phyloP scores from a whole-genome alignment of 2,888 invertebrate species.

The Plagodis pulveraria region DNA sequence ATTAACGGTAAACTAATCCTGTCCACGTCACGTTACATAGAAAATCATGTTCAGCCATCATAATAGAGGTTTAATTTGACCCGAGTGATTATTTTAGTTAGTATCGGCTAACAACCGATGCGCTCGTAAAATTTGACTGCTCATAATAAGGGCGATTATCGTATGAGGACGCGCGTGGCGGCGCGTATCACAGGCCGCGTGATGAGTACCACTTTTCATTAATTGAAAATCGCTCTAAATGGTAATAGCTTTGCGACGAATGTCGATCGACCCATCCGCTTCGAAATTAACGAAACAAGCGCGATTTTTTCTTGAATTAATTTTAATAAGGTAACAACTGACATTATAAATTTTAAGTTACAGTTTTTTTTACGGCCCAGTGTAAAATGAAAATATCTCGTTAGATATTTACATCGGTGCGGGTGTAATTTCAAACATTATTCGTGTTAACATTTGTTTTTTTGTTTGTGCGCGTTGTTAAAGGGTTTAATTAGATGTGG shows the following conservation, averaged over 20 bases:
- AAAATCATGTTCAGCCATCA: slow-evolving; percentile 60
- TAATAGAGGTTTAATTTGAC: slow-evolving; percentile 74
- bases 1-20: slow-evolving; percentile 63
- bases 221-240: slow-evolving; percentile 79
- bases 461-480: slow-evolving; percentile 42
- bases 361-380: slow-evolving; percentile 57
- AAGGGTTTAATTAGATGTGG: slow-evolving; percentile 49
- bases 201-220: slow-evolving; percentile 72
- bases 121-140: slow-evolving; percentile 83
- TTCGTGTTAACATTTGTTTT: slow-evolving; percentile 36
- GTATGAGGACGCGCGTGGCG: slow-evolving; percentile 65
- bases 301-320: slow-evolving; percentile 70
- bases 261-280: slow-evolving; percentile 57
- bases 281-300: slow-evolving; percentile 70
- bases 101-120: slow-evolving; percentile 74
- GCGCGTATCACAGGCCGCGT: slow-evolving; percentile 58
- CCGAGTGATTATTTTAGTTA: slow-evolving; percentile 71
- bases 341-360: slow-evolving; percentile 63
- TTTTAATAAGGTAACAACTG: slow-evolving; percentile 73
- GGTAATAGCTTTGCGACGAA: slow-evolving; percentile 67
- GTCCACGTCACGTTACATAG: slow-evolving; percentile 62
- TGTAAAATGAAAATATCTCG: slow-evolving; percentile 55
- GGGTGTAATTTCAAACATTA: slow-evolving; percentile 50
- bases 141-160: slow-evolving; percentile 79
- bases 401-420: slow-evolving; percentile 46